A percentile compares a stretch with the other conserved stretches of the same genome.
Evolutionary conservation across 2,888 invertebrate species (phyloP).

Genomic region (Apamea anceps): DNA sequence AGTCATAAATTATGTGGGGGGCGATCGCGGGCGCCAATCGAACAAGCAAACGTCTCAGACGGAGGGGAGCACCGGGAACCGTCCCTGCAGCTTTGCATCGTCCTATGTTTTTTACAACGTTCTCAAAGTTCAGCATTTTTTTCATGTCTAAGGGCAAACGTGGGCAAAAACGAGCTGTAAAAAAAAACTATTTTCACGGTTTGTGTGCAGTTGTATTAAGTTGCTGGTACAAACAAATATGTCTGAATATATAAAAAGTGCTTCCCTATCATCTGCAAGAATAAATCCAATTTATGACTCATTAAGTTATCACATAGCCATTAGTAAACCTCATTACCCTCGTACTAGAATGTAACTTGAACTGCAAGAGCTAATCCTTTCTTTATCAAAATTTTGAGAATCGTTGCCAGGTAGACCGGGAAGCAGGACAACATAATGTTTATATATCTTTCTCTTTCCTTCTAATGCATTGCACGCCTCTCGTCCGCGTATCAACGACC

Average conservation of each 20-base stretch:
- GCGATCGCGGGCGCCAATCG: constrained; percentile 77
- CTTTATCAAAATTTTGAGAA: constrained; percentile 72
- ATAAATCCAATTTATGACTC: constrained; percentile 1
- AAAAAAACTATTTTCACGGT: neutral
- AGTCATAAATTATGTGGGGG: constrained; percentile 80
- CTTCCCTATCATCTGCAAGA: constrained; percentile 9
- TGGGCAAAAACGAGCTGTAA: constrained; percentile 22
- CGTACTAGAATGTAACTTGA: constrained; percentile 3
- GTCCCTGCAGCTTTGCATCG: constrained; percentile 68
- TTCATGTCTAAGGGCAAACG: constrained; percentile 6
- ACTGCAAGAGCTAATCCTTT: constrained; percentile 31
- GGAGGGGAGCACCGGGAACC: constrained; percentile 72
- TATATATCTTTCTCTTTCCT: constrained; percentile 81
- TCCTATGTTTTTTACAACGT: constrained; percentile 60
- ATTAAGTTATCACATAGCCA: constrained; percentile 25
- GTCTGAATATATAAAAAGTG: neutral
- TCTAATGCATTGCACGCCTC: constrained; percentile 79
- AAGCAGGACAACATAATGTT: constrained; percentile 81
- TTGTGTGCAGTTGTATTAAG: neutral
- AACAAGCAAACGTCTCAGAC: constrained; percentile 74
- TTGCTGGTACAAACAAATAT: neutral
- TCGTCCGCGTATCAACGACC: constrained; percentile 87
- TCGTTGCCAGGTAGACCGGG: constrained; percentile 69
- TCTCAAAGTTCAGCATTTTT: constrained; percentile 71
- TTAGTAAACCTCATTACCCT: constrained; percentile 26